Evolutionary conservation across 2,888 invertebrate genomes (phyloP).

Genomic region (Vesta saturnalis): DNA sequence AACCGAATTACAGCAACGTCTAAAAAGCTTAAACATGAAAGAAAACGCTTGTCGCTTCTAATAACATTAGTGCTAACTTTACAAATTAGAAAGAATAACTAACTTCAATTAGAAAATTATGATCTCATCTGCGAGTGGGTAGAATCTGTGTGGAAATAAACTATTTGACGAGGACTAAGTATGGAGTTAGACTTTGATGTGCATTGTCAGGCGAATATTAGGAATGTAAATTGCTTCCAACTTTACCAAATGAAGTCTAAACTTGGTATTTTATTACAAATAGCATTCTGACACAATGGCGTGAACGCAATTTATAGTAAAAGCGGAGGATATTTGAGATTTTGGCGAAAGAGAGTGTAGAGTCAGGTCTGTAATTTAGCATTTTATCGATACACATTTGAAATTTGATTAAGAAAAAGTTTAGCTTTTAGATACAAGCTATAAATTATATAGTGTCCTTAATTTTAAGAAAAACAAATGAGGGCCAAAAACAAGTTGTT

Average conservation of each 20-base stretch:
- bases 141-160: background rate
- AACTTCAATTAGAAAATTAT: background rate
- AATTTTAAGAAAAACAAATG: constrained; percentile 15
- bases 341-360: background rate
- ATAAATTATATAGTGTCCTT: constrained; percentile 6
- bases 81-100: constrained; percentile 7
- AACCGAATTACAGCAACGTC: constrained; percentile 15
- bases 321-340: constrained; percentile 10
- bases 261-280: constrained; percentile 15
- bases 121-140: background rate
- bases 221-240: constrained; percentile 12
- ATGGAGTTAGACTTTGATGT: constrained; percentile 9
- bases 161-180: background rate
- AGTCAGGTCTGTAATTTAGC: constrained; percentile 6
- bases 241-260: constrained; percentile 14
- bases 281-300: constrained; percentile 6
- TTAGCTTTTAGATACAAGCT: background rate
- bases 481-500: constrained; percentile 44
- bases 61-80: background rate
- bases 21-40: constrained; percentile 11
- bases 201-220: constrained; percentile 14
- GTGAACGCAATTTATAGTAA: constrained; percentile 6
- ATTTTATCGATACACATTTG: background rate
- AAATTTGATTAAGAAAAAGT: background rate
- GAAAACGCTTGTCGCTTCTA: constrained; percentile 4